Conservation (phyloP, 64 coral and sea anemone genomes). For the Pocillopora damicornis region DNA sequence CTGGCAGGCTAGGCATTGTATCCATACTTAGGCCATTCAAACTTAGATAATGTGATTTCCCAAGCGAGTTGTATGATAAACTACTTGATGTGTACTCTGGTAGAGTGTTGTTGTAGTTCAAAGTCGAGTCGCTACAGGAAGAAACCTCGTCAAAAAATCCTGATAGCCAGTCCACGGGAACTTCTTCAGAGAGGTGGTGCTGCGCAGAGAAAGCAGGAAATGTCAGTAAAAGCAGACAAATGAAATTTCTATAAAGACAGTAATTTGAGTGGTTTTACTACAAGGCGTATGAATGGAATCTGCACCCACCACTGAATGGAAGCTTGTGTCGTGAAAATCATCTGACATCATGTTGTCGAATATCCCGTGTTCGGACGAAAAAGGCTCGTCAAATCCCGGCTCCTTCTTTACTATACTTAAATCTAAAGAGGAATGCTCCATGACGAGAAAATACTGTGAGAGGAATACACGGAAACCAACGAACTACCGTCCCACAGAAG, state of each 20-base stretch:
- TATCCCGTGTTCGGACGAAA: constrained; percentile 69
- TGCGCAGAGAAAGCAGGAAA: constrained; percentile 20
- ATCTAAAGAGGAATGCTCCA: constrained; percentile 85
- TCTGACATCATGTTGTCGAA: constrained; percentile 90
- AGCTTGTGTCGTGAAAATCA: constrained; percentile 79
- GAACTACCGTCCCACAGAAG: neutral
- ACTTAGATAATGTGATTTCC: constrained; percentile 64
- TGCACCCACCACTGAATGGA: constrained; percentile 79
- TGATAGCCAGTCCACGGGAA: constrained; percentile 93
- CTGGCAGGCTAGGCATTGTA: constrained; percentile 74
- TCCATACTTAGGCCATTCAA: constrained; percentile 87
- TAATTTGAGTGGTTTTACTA: constrained; percentile 27
- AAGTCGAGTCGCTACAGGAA: constrained; percentile 56
- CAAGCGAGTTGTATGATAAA: constrained; percentile 37
- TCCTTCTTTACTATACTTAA: constrained; percentile 90
- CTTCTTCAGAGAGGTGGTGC: constrained; percentile 71
- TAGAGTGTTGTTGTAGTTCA: constrained; percentile 60
- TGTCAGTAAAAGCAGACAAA: neutral
- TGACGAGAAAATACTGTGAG: constrained; percentile 39
- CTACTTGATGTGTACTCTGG: constrained; percentile 78
- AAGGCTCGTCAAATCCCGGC: constrained; percentile 71
- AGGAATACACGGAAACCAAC: neutral
- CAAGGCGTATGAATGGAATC: constrained; percentile 31
- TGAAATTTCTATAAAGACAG: neutral
- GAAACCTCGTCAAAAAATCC: constrained; percentile 90